Base-by-base conservation (phyloP, 2,888 invertebrate species). In the Lagria hirta region DNA sequence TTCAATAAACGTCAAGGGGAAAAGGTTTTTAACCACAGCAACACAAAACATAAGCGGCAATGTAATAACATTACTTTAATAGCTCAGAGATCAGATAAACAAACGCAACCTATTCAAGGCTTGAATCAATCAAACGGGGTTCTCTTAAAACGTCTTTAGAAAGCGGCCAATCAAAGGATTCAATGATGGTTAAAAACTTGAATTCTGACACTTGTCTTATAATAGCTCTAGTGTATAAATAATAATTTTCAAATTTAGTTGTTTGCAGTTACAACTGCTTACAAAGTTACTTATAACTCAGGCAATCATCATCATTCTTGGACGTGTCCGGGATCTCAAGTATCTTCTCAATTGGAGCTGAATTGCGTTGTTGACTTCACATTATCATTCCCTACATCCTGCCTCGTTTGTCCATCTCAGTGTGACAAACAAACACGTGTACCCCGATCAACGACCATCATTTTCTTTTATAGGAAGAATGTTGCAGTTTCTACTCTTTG, bases 131-230 rank as follows among this genome's bases (percentile, higher is more conserved):
- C 36, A 30, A 32, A 28, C 47, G 37, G 34, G 30, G 28, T 43
- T 38, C 43, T 21, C 60, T 63, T 66, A 66, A 68, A 68, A 68
- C 66, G 65, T 64, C 66, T 66, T 64, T 69, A 67, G 66, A 69
- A 69, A 68, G 62, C 67, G 67, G 67, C 56, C 57, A 55, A 59
- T 62, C 60, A 59, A 64, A 64, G 60, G 54, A 27, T 46, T 53
- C 51, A 45, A 36, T 54, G 54, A 55, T 48, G 52, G 50, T 51
- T 50, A 33, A 34, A 43, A 36, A 43, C 26, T 30, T 23, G 23
- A 40, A 29, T 21, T 30, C 38, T 33, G 37, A 44, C 37, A 35
- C 43, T 12, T 12, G 3, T 14, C 15, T 18, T 20, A 37, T 37
- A 37, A 34, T 18, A 34, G 34, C 26, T 34, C 28, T 28, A 12